Evolutionary conservation across 2,888 invertebrate genomes (phyloP).

Genomic region (Platycheirus rosarum): DNA sequence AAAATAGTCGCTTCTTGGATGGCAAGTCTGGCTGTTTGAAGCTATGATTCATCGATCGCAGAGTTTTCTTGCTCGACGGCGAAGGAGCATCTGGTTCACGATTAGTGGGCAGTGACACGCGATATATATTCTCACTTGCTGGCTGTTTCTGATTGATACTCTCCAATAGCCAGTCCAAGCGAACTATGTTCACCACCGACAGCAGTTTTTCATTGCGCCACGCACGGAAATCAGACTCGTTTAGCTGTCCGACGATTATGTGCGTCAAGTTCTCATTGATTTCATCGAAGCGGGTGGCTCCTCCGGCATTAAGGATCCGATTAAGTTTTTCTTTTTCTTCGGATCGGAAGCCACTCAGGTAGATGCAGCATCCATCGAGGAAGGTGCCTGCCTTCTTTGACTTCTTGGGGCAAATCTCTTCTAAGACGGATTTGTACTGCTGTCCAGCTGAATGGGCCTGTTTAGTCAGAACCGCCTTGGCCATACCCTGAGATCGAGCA

Average conservation of each 20-base stretch:
- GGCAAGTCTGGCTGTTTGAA: conserved; percentile 81
- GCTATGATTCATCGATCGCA: conserved; percentile 81
- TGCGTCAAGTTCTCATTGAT: conserved; percentile 91
- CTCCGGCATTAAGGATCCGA: conserved; percentile 88
- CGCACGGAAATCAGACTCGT: conserved; percentile 83
- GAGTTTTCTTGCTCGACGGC: conserved; percentile 85
- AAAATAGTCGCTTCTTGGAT: conserved; percentile 78
- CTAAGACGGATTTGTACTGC: conserved; percentile 70
- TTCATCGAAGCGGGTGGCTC: conserved; percentile 91
- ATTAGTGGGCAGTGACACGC: conserved; percentile 78
- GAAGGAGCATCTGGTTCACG: conserved; percentile 83
- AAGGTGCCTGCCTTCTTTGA: conserved; percentile 90
- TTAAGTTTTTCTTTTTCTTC: conserved; percentile 87
- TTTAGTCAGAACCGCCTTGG: conserved; percentile 57
- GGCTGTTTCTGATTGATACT: conserved; percentile 86
- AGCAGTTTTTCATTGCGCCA: conserved; percentile 78
- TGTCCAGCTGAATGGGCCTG: conserved; percentile 74
- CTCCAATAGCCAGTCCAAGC: conserved; percentile 89
- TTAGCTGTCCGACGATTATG: conserved; percentile 87
- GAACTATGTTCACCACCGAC: conserved; percentile 83
- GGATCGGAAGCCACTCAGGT: conserved; percentile 86
- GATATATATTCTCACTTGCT: conserved; percentile 82
- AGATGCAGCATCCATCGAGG: conserved; percentile 94
- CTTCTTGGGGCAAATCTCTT: conserved; percentile 85
- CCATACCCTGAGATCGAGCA: conserved; percentile 44